phyloP scores from a whole-genome alignment of 2,888 invertebrate genomes.

The Asteroscopus sphinx region DNA sequence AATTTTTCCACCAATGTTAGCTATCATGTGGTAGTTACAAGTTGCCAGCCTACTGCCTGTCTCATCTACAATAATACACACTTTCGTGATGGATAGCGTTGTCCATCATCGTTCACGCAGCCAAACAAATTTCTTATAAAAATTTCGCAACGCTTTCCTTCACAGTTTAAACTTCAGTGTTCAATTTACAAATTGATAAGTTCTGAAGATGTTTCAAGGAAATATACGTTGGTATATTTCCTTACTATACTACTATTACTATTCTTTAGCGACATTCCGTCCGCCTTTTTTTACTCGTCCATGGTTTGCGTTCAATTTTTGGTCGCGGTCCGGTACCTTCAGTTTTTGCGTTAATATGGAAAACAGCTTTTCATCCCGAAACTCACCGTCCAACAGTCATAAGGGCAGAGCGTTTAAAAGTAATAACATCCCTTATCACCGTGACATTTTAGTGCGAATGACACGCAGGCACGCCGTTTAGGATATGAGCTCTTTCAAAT shows the following conservation, averaged over 20 bases:
- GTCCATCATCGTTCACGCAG: constrained; percentile 16
- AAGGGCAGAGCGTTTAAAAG: constrained; percentile 60
- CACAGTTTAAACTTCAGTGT: constrained; percentile 19
- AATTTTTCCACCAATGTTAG: too few relatives aligned
- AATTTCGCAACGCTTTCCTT: constrained; percentile 25
- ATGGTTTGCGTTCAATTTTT: too few relatives aligned
- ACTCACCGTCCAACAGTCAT: constrained; percentile 34
- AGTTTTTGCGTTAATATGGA: not conserved
- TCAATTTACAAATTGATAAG: constrained; percentile 40
- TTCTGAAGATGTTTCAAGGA: constrained; percentile 18
- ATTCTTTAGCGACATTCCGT: too few relatives aligned
- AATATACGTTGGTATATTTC: not conserved
- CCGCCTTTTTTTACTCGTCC: too few relatives aligned
- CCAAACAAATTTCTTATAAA: constrained; percentile 23
- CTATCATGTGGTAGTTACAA: too few relatives aligned
- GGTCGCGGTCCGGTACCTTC: too few relatives aligned
- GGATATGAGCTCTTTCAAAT: constrained; percentile 67
- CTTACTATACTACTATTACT: not conserved
- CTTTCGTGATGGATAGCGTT: constrained; percentile 21
- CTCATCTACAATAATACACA: constrained; percentile 12
- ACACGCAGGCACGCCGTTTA: constrained; percentile 55
- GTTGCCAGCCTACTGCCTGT: constrained; percentile 1
- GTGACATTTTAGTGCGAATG: constrained; percentile 64
- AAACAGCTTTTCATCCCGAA: constrained; percentile 1
- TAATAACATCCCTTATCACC: constrained; percentile 67